These are phyloP conservation scores for Drosophila diplacantha DNA, from an alignment of 2,888 invertebrate genomes.

Conservation along the genomic window DNA sequence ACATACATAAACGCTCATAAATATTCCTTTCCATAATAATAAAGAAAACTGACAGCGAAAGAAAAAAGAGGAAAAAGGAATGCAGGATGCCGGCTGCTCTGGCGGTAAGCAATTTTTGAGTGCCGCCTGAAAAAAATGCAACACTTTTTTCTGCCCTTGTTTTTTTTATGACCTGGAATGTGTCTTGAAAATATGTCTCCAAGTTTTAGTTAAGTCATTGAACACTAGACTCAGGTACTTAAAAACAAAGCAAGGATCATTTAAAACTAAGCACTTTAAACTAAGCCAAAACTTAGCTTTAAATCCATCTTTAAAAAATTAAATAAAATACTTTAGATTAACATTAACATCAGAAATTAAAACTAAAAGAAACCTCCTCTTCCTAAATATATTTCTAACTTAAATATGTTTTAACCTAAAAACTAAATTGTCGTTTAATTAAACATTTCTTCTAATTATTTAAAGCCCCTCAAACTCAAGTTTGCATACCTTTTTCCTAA, in stretches of 20 bases:
- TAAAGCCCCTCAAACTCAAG: neutral
- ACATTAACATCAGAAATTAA: too few relatives aligned
- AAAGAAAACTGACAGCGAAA: constrained; percentile 12
- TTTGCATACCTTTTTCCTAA: neutral
- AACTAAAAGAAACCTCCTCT: neutral
- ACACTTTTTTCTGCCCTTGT: constrained; percentile 14
- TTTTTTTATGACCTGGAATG: constrained; percentile 15
- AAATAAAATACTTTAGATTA: too few relatives aligned
- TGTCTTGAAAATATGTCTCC: constrained; percentile 5
- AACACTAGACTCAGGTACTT: neutral
- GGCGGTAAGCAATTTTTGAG: constrained; percentile 39
- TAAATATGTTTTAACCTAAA: neutral
- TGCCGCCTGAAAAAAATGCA: constrained; percentile 27
- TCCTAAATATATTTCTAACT: neutral
- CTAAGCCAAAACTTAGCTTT: neutral
- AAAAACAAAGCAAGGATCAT: neutral
- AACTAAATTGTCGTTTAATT: too few relatives aligned
- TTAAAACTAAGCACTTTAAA: neutral
- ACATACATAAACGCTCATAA: constrained; percentile 40
- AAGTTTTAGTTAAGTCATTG: neutral
- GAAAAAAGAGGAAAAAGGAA: constrained; percentile 6
- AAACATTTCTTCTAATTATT: neutral
- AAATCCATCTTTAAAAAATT: too few relatives aligned
- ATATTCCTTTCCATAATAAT: constrained; percentile 37
- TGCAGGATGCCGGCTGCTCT: constrained; percentile 9